These are phyloP conservation scores for Scaptomyza flava DNA, from an alignment of 2,888 invertebrate species.

Conservation along the genomic window DNA sequence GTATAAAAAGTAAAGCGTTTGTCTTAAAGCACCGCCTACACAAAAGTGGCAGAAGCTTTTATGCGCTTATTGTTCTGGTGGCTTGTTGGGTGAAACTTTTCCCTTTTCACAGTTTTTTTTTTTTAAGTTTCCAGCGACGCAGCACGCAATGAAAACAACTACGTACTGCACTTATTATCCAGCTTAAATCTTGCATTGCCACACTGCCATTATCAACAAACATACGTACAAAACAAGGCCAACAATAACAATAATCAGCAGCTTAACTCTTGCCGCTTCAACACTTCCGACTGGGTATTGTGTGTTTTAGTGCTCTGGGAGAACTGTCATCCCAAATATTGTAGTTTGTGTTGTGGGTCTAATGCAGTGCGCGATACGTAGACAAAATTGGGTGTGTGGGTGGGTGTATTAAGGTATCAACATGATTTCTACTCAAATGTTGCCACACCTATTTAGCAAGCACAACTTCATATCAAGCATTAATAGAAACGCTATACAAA, in stretches of 20 bases:
- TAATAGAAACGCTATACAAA: no score
- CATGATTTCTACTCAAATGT: conserved; percentile 5
- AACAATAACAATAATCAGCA: conserved; percentile 27
- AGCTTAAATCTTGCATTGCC: conserved; percentile 40
- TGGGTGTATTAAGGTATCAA: conserved; percentile 1
- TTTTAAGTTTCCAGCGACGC: conserved; percentile 26
- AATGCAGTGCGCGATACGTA: conserved; percentile 33
- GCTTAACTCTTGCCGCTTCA: conserved; percentile 36
- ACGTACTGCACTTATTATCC: conserved; percentile 41
- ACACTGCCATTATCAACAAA: conserved; percentile 55
- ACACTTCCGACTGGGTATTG: conserved; percentile 19
- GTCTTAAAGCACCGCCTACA: conserved; percentile 37
- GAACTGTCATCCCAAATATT: background rate
- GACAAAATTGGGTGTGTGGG: background rate
- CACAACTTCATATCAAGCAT: background rate
- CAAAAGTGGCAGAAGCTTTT: conserved; percentile 25
- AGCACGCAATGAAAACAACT: conserved; percentile 7
- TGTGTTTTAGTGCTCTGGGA: background rate
- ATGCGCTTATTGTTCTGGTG: conserved; percentile 35
- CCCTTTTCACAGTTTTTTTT: conserved; percentile 47
- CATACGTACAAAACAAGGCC: conserved; percentile 8
- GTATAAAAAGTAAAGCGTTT: background rate
- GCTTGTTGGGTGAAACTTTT: conserved; percentile 36
- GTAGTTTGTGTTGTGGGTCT: conserved; percentile 13
- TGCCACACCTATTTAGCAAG: background rate